Base-by-base conservation (phyloP, 1,140 invertebrate genomes). In the Neodiprion pinetum region DNA sequence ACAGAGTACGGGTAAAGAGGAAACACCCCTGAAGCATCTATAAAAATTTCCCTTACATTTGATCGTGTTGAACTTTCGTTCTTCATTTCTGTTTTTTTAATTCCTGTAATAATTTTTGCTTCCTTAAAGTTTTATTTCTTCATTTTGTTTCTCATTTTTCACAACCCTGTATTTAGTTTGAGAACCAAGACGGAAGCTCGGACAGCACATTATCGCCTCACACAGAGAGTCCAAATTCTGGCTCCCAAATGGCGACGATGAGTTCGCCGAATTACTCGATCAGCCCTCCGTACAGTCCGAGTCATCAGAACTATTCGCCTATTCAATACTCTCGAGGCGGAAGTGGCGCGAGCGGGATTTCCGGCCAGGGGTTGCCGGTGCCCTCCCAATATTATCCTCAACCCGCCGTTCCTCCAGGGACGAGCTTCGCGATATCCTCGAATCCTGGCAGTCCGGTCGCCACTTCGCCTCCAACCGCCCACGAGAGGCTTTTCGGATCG, bases 401-500 rank as follows among this genome's bases (percentile, higher is more conserved):
- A 11, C 53, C 1, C 21, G 50, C 48, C 9, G 69, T 61, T 69
- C 10, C 70, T 48, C 8, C 66, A 21, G 11, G 66, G 65, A 17
- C 67, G 72, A 17, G 48, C 10, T 23, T 10, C 14, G 23, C 12
- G 47, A 21, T 61, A 5, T 61, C n/a, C 48, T 48, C 17, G 48
- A 17, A 17, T 14, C 23, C 70, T 9, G 70, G 70, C 11, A 83
- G 79, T 65, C 78, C 83, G 1, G 78, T 78, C n/a, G 14, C 70
- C 82, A n/a, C 67, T 70, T 69, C 40, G 67, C 72, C 74, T n/a
- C 21, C 81, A 48, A 84, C 85, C 10, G 86, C 84, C 21, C 86
- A 87, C 70, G 90, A 89, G 73, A 83, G 87, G 73, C 79, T 88
- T 7, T 89, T 89, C 76, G 88, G 88, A 9, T 83, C 79, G 1